Base-by-base conservation (phyloP, 2,113 vertebrate species). In the Bubo scandiacus region DNA sequence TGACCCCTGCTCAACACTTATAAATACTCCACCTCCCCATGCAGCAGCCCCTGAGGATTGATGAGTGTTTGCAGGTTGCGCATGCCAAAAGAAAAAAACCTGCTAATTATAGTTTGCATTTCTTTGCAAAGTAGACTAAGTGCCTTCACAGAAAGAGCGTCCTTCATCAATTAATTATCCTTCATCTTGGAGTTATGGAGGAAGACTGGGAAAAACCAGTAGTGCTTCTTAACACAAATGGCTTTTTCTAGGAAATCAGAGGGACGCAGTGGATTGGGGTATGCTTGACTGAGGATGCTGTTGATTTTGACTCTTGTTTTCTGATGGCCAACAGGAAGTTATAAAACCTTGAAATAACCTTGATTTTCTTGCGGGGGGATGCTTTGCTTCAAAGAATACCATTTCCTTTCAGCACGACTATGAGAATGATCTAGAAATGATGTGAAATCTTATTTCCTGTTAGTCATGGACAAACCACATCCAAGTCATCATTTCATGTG, bases 241-340 rank as follows among this genome's bases (percentile, higher is more conserved):
- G 42, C 42, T 9, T 61, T 83, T 75, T 29, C 68, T 36, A 45
- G 87, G 21, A 66, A 75, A 38, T 34, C 19, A 47, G 82, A 83
- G 25, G 16, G 55, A 49, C 8, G 4, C 40, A 23, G 84, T 11
- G 30, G 21, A 23, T 34, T 52, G 36, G 38, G 22, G 12, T 34
- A 4, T 17, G 11, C 16, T 65, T 40, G 26, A 25, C 0, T 11
- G 16, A 91, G 38, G 78, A 12, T 74, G 42, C 36, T 65, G 38
- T 34, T 70, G 58, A 21, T 86, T 93, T 96, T 86, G 38, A 57
- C 70, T 94, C 49, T 55, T 84, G 38, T 58, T 88, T 94, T 43
- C 47, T 87, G 54, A 26, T 21, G 59, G 71, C 21, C 22, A 67
- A 40, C 1, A 3, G 74, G 93, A 95, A 85, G 38, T 62, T 45